A percentile compares a stretch with the other conserved stretches of the same genome.
Conservation (phyloP, 2,113 vertebrate species). For the Rhipidura dahli region DNA sequence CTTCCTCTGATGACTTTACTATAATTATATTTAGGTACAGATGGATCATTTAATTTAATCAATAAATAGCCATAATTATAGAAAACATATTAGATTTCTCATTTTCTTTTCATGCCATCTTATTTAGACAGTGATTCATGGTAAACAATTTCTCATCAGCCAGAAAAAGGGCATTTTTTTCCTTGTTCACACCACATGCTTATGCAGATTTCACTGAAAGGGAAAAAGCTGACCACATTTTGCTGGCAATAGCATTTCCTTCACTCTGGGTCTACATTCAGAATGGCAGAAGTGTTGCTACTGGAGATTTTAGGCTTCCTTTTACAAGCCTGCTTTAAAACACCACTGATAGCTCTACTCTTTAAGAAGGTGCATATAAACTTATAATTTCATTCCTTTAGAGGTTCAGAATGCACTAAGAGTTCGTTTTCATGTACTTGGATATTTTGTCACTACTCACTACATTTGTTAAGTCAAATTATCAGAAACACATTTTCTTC, state of each 20-base stretch:
- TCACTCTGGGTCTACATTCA: neutral
- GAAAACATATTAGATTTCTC: neutral
- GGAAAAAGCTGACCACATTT: neutral
- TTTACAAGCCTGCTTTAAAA: neutral
- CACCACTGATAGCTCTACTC: neutral
- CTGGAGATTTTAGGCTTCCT: neutral
- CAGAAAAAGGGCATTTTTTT: neutral
- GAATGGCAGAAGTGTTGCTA: neutral
- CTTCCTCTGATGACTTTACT: neutral
- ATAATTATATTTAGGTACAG: neutral
- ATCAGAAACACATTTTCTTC: neutral
- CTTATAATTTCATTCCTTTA: neutral
- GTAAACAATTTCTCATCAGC: neutral
- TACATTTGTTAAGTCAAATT: neutral
- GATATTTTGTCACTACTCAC: neutral
- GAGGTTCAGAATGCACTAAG: neutral
- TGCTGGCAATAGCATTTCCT: neutral
- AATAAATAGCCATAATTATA: neutral
- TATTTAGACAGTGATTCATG: neutral
- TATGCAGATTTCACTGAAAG: neutral
- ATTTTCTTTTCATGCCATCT: neutral
- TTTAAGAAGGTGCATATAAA: neutral
- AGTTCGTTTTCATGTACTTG: neutral
- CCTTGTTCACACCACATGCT: neutral
- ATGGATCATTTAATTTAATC: neutral